These are phyloP conservation scores for Aphidius ervi DNA, from an alignment of 1,140 invertebrate genomes.

Conservation along the genomic window DNA sequence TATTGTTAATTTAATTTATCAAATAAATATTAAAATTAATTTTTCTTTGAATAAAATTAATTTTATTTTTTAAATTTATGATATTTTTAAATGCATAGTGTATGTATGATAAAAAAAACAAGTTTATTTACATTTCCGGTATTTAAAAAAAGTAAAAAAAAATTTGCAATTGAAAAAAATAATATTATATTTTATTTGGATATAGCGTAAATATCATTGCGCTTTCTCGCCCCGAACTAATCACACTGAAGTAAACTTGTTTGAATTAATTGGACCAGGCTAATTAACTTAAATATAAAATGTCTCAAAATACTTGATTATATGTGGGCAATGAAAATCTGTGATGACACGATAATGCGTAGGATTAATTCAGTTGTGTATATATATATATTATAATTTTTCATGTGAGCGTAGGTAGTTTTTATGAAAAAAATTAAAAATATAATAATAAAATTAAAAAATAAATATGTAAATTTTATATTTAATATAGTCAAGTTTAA, in stretches of 20 bases:
- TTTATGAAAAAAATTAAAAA: constrained; percentile 10
- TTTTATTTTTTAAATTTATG: too few relatives aligned
- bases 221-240: constrained; percentile 29
- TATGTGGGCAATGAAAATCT: constrained; percentile 14
- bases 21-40: too few relatives aligned
- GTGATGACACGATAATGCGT: constrained; percentile 17
- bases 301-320: constrained; percentile 18
- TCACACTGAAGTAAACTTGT: constrained; percentile 49
- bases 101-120: not conserved
- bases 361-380: constrained; percentile 10
- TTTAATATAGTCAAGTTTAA: too few relatives aligned
- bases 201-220: constrained; percentile 13
- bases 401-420: constrained; percentile 4
- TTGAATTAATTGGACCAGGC: constrained; percentile 52
- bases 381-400: not conserved
- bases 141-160: not conserved
- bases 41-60: too few relatives aligned
- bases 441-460: not conserved
- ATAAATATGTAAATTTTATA: not conserved
- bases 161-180: too few relatives aligned
- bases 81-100: too few relatives aligned
- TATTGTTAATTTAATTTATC: too few relatives aligned
- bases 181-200: too few relatives aligned
- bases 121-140: not conserved
- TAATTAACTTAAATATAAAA: constrained; percentile 47